Percentiles rank a stretch among this genome's conserved stretches.
Evolutionary conservation across 2,113 vertebrate species (phyloP).

Genomic region (Asarcornis scutulata): DNA sequence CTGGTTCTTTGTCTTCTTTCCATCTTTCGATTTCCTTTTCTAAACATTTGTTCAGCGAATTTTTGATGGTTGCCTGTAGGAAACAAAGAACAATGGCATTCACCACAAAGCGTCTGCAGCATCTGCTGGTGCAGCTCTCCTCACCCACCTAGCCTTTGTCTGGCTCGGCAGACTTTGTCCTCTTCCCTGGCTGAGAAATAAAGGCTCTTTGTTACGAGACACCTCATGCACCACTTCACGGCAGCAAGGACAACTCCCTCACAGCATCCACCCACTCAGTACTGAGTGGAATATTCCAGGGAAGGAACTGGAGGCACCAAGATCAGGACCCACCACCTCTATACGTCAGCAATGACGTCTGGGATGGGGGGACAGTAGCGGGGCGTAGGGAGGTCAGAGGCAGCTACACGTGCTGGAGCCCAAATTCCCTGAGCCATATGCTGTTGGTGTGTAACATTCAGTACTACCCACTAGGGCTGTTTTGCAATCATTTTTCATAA

Average conservation of each 20-base stretch:
- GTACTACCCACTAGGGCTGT: not conserved
- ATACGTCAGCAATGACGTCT: not conserved
- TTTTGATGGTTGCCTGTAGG: conserved; percentile 65
- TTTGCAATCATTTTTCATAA: not conserved
- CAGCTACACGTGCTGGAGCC: rapidly evolving
- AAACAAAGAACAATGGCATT: conserved; percentile 1
- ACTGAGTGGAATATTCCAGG: not conserved
- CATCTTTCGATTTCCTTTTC: conserved; percentile 81
- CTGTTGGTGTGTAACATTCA: rapidly evolving
- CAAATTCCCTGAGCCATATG: not conserved
- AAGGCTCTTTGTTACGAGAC: not conserved
- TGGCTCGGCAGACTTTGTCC: not conserved
- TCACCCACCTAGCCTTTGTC: rapidly evolving
- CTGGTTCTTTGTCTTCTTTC: conserved; percentile 75
- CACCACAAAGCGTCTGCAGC: not conserved
- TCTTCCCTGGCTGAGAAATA: not conserved
- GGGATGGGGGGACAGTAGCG: not conserved
- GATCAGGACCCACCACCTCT: not conserved
- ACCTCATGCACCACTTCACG: not conserved
- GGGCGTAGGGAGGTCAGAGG: not conserved
- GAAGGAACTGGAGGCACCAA: not conserved
- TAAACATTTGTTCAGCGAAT: conserved; percentile 77
- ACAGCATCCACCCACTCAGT: rapidly evolving
- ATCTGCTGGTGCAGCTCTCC: not conserved
- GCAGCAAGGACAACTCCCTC: not conserved